Evolutionary conservation across 2,113 vertebrate species (phyloP).

Genomic region (Nettapus auritus): DNA sequence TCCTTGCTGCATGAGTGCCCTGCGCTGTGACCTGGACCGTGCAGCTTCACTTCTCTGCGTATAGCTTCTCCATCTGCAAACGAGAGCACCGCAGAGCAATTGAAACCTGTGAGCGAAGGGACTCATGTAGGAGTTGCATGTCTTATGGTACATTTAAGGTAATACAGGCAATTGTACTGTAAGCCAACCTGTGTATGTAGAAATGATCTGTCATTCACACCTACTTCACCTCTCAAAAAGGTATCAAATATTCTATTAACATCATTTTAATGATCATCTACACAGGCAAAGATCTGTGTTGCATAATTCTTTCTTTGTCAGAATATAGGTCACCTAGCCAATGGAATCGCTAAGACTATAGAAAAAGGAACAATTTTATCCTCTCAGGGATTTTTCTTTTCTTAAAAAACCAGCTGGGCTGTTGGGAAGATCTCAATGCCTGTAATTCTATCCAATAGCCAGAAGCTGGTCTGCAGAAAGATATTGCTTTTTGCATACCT

Average conservation of each 20-base stretch:
- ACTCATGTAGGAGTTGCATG: background rate
- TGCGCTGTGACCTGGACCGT: background rate
- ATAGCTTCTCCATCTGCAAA: conserved; percentile 23
- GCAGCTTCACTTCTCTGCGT: background rate
- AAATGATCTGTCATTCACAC: conserved; percentile 15
- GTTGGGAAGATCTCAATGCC: conserved; percentile 10
- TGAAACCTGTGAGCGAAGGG: conserved; percentile 6
- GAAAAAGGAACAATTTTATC: conserved; percentile 8
- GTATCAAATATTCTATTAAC: background rate
- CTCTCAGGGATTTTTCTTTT: background rate
- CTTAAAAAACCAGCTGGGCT: background rate
- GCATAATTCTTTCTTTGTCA: background rate
- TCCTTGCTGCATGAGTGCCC: background rate
- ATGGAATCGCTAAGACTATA: background rate
- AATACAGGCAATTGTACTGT: background rate
- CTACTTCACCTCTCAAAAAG: conserved; percentile 18
- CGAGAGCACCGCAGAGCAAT: background rate
- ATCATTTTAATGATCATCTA: background rate
- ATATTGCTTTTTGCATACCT: background rate
- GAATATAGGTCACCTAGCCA: conserved; percentile 25
- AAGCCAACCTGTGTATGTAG: background rate
- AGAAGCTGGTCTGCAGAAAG: conserved; percentile 36
- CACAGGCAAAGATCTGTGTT: conserved; percentile 23
- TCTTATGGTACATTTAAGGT: background rate
- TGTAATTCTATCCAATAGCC: conserved; percentile 47